Evolutionary conservation across 2,113 vertebrate species (phyloP).

Genomic region (Anguilla japonica): DNA sequence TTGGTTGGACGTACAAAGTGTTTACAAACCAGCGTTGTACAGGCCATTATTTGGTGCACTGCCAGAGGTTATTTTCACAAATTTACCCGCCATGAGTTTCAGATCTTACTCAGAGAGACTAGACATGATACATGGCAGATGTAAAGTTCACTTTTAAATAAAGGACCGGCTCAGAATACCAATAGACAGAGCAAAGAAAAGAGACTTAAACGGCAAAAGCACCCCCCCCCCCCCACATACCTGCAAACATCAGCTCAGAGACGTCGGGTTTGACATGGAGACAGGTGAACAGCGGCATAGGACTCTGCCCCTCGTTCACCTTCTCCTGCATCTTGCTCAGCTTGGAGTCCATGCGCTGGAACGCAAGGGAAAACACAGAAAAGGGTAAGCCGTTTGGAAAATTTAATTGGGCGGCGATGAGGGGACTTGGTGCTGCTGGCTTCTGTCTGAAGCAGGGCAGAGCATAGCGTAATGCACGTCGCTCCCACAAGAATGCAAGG

Average conservation of each 20-base stretch:
- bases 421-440: too few species aligned
- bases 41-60: neutral
- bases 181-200: neutral
- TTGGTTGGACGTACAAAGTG: too few species aligned
- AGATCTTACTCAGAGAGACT: too few species aligned
- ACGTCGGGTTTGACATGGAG: conserved; percentile 97
- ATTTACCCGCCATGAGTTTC: neutral
- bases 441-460: neutral
- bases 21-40: too few species aligned
- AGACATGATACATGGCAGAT: neutral
- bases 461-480: neutral
- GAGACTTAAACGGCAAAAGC: neutral
- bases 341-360: conserved; percentile 88
- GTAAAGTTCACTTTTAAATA: neutral
- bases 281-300: conserved; percentile 93
- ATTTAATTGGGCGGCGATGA: neutral
- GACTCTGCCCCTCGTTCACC: conserved; percentile 75
- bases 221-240: conserved; percentile 56
- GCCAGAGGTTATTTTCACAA: neutral
- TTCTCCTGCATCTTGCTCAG: conserved; percentile 87
- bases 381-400: neutral
- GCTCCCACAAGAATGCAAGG: neutral
- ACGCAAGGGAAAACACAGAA: neutral
- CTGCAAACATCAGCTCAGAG: conserved; percentile 98
- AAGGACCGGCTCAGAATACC: neutral